phyloP scores from a whole-genome alignment of 2,888 invertebrate genomes.

The Leucoma salicis region DNA sequence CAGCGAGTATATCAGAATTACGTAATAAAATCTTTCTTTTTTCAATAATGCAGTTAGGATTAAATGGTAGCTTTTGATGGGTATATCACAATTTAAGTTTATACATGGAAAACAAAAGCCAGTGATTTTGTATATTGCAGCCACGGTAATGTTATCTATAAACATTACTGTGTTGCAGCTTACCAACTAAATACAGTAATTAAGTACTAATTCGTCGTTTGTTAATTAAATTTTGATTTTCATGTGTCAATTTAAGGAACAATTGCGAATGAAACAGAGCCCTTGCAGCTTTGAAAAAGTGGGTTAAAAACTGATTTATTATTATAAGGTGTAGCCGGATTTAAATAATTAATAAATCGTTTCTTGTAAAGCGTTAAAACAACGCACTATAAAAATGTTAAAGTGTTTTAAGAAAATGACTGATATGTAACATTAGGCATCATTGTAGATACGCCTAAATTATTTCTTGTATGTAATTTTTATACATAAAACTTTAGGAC shows the following conservation, averaged over 20 bases:
- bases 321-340: conserved; percentile 16
- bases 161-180: no score
- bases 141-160: conserved; percentile 1
- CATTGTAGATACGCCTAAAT: conserved; percentile 65
- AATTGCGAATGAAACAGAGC: conserved; percentile 13
- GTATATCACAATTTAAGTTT: background rate
- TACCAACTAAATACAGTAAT: no score
- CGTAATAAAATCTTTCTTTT: background rate
- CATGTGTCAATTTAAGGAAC: conserved; percentile 5
- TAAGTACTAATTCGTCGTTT: no score
- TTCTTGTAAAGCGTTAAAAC: conserved; percentile 14
- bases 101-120: background rate
- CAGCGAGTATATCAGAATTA: background rate
- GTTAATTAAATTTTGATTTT: background rate
- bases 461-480: conserved; percentile 62
- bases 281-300: conserved; percentile 11
- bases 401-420: conserved; percentile 72
- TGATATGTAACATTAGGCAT: conserved; percentile 70
- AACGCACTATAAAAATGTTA: conserved; percentile 33
- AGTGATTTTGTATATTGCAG: conserved; percentile 2
- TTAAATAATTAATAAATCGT: conserved; percentile 14
- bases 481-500: conserved; percentile 47
- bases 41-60: background rate
- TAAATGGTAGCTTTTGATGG: background rate
- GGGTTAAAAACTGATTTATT: conserved; percentile 29